Conservation (phyloP, 1,140 invertebrate genomes). For the Calephelis nemesis region DNA sequence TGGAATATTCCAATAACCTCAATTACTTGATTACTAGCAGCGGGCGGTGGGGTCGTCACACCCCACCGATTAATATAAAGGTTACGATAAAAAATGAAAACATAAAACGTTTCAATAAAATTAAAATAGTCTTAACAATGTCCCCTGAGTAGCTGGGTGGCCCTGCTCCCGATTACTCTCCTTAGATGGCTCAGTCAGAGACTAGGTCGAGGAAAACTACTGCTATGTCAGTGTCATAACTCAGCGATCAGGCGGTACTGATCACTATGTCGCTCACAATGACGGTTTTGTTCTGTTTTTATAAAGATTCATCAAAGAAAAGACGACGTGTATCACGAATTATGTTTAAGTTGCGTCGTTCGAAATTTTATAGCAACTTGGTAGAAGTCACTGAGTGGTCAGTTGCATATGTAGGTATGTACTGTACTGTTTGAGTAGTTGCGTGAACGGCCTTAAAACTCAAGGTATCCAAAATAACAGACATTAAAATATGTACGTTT, state of each 20-base stretch:
- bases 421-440: slow-evolving; percentile 53
- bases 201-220: slow-evolving; percentile 77
- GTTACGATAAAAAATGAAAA: slow-evolving; percentile 12
- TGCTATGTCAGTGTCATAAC: slow-evolving; percentile 73
- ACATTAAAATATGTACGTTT: slow-evolving; percentile 32
- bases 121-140: slow-evolving; percentile 56
- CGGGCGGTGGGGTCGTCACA: too few species aligned
- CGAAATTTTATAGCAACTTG: slow-evolving; percentile 27
- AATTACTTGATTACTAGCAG: too few species aligned
- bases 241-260: slow-evolving; percentile 29
- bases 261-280: slow-evolving; percentile 32
- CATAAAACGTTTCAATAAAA: slow-evolving; percentile 27
- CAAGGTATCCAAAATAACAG: slow-evolving; percentile 51
- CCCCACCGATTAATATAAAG: neutral
- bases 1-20: too few species aligned
- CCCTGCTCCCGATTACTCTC: slow-evolving; percentile 76
- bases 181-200: slow-evolving; percentile 74
- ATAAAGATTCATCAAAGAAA: slow-evolving; percentile 2
- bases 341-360: slow-evolving; percentile 4
- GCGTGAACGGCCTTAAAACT: slow-evolving; percentile 55
- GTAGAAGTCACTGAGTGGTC: slow-evolving; percentile 51
- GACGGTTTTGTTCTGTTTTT: slow-evolving; percentile 32
- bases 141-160: slow-evolving; percentile 69
- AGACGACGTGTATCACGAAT: slow-evolving; percentile 25
- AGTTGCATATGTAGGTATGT: slow-evolving; percentile 49